phyloP scores from a whole-genome alignment of 2,113 vertebrate species.

The Tetraodon nigroviridis region DNA sequence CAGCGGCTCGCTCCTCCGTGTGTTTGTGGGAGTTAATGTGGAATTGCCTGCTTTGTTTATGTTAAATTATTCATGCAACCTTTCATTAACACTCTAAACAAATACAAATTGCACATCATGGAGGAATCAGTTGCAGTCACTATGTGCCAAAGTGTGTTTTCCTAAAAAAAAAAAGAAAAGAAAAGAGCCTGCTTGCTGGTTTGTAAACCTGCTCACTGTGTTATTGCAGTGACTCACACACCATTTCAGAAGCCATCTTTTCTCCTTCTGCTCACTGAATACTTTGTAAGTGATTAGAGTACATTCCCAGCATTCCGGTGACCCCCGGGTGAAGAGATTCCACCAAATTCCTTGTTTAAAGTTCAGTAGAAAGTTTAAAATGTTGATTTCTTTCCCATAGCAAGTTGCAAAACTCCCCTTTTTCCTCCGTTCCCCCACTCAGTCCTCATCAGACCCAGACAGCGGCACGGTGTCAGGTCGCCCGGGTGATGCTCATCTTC shows the following conservation, averaged over 20 bases:
- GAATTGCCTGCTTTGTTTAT: slow-evolving; percentile 51
- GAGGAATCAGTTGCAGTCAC: slow-evolving; percentile 31
- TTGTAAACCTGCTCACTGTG: slow-evolving; percentile 29
- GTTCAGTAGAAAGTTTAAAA: slow-evolving; percentile 20
- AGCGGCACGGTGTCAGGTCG: slow-evolving; percentile 15
- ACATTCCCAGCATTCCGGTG: slow-evolving; percentile 22
- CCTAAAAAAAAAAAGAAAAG: slow-evolving; percentile 44
- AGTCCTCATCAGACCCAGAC: slow-evolving; percentile 22
- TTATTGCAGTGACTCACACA: slow-evolving; percentile 10
- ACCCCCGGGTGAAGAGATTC: slow-evolving; percentile 25
- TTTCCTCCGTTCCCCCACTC: neutral
- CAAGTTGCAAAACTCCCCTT: slow-evolving; percentile 20
- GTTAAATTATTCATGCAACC: slow-evolving; percentile 62
- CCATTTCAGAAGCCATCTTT: slow-evolving; percentile 10
- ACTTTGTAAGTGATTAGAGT: slow-evolving; percentile 31
- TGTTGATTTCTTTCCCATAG: slow-evolving; percentile 36
- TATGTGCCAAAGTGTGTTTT: slow-evolving; percentile 35
- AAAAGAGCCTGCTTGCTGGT: slow-evolving; percentile 31
- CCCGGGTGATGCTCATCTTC: slow-evolving; percentile 35
- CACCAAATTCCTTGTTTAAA: slow-evolving; percentile 26
- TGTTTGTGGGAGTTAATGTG: slow-evolving; percentile 29
- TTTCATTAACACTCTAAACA: slow-evolving; percentile 58
- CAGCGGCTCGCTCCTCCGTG: neutral
- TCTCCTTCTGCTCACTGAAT: slow-evolving; percentile 23
- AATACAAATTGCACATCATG: slow-evolving; percentile 51